Evolutionary conservation across 2,797 vertebrate species (phyloP).

Genomic region (Megaceryle alcyon): DNA sequence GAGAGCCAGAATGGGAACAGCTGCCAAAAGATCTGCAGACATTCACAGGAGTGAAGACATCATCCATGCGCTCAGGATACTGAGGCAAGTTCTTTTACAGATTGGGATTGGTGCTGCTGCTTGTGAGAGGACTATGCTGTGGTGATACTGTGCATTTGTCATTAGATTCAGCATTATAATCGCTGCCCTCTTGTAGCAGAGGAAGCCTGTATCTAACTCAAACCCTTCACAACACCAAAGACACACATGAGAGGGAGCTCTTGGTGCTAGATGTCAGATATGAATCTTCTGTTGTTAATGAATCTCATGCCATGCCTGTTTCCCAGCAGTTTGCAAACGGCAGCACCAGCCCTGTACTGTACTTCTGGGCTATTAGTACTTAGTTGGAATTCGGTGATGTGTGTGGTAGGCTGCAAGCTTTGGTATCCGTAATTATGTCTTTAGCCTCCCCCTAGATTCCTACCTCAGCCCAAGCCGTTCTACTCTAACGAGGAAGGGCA

Average conservation of each 20-base stretch:
- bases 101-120: neutral
- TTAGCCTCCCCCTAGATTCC: neutral
- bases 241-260: neutral
- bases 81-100: neutral
- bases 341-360: neutral
- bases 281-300: neutral
- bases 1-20: neutral
- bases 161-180: neutral
- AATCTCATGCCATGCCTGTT: neutral
- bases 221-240: neutral
- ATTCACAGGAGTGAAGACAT: neutral
- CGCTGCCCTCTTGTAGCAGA: neutral
- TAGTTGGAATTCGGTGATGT: neutral
- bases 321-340: neutral
- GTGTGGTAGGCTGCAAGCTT: neutral
- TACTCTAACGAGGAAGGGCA: neutral
- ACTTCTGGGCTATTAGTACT: neutral
- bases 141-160: neutral
- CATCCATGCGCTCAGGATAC: neutral
- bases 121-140: neutral
- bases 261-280: neutral
- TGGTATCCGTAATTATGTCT: neutral
- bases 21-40: neutral
- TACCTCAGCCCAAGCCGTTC: neutral
- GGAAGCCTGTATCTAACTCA: neutral